Evolutionary conservation across 2,113 vertebrate genomes (phyloP), one percentile per base, ranked within the genome.

Genomic region (Austrofundulus limnaeus): DNA sequence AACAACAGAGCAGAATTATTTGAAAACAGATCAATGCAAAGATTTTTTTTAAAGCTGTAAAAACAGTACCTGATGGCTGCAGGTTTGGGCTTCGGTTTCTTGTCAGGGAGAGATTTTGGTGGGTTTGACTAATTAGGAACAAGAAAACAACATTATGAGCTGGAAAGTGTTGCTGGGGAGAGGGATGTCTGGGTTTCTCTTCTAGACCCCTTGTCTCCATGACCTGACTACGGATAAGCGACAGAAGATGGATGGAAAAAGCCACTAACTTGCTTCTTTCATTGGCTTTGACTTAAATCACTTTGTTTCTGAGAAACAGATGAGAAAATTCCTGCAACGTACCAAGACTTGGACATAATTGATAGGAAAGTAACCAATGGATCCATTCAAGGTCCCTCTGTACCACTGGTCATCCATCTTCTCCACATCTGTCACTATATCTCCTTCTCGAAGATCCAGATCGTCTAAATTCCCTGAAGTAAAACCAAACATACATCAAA

Each of bases 361-460:
- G 75, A 93, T 78, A 37, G 97, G 97, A 89, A 99, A 98, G 70
- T 95, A 90, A 14, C 97, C 97, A 11, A 87, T 90, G 59, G 73
- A 82, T 68, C 92, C 94, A 78, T 89, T 88, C 61, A 92, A 94
- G 66, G 90, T 95, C 25, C 97, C 97, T 82, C 83, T 89, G 88
- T 95, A 98, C 97, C 97, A 99, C 39, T 97, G 92, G 0, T 59
- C 15, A 88, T 96, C 94, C 34, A 98, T 78, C 77, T 92, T 93
- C 89, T 97, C 95, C 82, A 97, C 87, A 83, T 92, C 91, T 85
- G 61, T 90, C 77, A 98, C 91, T 9, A 87, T 83, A 59, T 99
- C 96, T 80, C 97, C 97, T 66, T 87, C 89, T 78, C 34, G 91
- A 77, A 99, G 93, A 51, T 59, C 77, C 84, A 99, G 88, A 87